Evolutionary conservation across 1,140 invertebrate species (phyloP).

Genomic region (Arion vulgaris): DNA sequence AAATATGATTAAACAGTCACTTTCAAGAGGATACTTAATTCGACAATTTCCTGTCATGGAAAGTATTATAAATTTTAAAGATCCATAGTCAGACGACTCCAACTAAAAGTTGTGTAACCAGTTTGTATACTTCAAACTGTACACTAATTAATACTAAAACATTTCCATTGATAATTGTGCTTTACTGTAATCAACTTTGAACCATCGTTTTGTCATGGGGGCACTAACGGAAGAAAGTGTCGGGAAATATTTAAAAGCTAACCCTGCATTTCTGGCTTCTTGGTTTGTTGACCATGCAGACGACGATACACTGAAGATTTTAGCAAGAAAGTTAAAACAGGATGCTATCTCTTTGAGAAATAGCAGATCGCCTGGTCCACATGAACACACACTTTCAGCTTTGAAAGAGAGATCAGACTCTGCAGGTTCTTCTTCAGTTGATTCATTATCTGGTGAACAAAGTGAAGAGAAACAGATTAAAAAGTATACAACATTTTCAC

Average conservation of each 20-base stretch:
- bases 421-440: background rate
- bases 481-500: conserved; percentile 39
- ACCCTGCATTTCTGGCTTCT: conserved; percentile 55
- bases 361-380: background rate
- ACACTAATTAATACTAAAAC: too few relatives aligned
- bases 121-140: too few relatives aligned
- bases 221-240: conserved; percentile 51
- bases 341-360: conserved; percentile 39
- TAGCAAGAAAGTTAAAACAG: conserved; percentile 43
- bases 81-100: too few relatives aligned
- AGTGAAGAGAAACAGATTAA: conserved; percentile 27
- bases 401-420: background rate
- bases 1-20: too few relatives aligned
- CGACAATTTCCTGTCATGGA: too few relatives aligned
- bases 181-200: too few relatives aligned
- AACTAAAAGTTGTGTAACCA: too few relatives aligned
- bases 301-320: conserved; percentile 38
- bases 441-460: background rate
- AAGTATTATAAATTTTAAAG: too few relatives aligned
- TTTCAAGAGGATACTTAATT: too few relatives aligned
- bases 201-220: background rate
- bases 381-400: background rate
- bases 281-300: conserved; percentile 57
- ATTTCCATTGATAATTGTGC: too few relatives aligned
- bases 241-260: conserved; percentile 47